Evolutionary conservation across 2,888 invertebrate genomes (phyloP).

Genomic region (Catocala sponsa): DNA sequence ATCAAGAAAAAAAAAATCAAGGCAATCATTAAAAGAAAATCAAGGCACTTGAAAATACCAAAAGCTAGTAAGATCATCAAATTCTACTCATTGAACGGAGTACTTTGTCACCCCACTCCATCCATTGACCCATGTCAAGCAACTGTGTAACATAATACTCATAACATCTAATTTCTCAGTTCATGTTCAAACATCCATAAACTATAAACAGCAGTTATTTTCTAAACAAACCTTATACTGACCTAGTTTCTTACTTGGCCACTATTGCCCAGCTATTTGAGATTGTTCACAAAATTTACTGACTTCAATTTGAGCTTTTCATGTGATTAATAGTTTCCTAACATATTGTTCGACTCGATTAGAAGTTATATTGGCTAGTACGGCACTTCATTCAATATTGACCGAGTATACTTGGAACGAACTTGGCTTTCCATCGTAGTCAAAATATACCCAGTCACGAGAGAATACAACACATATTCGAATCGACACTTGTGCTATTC

Average conservation of each 20-base stretch:
- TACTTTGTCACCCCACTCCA: neutral
- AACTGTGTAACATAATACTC: slow-evolving; percentile 8
- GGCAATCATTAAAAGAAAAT: too few relatives aligned
- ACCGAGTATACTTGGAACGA: neutral
- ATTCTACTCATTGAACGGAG: neutral
- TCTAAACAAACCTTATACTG: slow-evolving; percentile 20
- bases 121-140: slow-evolving; percentile 1
- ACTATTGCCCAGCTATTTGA: slow-evolving; percentile 16
- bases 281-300: slow-evolving; percentile 32
- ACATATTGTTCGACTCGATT: slow-evolving; percentile 30
- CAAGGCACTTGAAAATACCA: too few relatives aligned
- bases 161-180: slow-evolving; percentile 14
- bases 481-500: too few relatives aligned
- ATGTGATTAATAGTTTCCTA: slow-evolving; percentile 32
- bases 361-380: slow-evolving; percentile 15
- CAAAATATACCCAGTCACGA: too few relatives aligned
- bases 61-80: too few relatives aligned
- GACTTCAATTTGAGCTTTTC: slow-evolving; percentile 31
- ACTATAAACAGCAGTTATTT: slow-evolving; percentile 21
- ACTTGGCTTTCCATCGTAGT: neutral
- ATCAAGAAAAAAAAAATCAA: too few relatives aligned
- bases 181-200: slow-evolving; percentile 5
- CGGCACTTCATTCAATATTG: slow-evolving; percentile 5
- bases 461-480: too few relatives aligned
- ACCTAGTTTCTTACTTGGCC: slow-evolving; percentile 19